Evolutionary conservation across 2,888 invertebrate genomes (phyloP).

Genomic region (Phragmatobia fuliginosa): DNA sequence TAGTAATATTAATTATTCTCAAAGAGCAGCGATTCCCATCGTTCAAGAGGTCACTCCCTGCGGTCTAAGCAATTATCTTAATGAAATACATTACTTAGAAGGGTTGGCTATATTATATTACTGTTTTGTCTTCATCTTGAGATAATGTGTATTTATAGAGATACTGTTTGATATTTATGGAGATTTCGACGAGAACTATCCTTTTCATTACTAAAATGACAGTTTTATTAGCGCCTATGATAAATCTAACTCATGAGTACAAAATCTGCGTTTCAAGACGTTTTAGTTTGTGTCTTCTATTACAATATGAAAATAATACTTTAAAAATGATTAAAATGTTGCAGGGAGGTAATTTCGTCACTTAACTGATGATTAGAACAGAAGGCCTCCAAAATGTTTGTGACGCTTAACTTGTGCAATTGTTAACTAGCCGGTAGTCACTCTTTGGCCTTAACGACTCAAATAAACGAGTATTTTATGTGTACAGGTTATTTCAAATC

Average conservation of each 20-base stretch:
- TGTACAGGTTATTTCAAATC: no score
- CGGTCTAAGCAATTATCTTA: conserved; percentile 59
- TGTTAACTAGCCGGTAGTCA: no score
- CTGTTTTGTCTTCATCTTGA: conserved; percentile 64
- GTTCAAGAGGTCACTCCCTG: conserved; percentile 42
- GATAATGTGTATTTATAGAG: conserved; percentile 66
- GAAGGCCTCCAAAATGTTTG: no score
- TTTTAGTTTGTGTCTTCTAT: not conserved
- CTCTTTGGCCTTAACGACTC: no score
- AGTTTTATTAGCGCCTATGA: not conserved
- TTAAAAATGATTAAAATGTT: not conserved
- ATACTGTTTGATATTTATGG: conserved; percentile 40
- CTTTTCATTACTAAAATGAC: not conserved
- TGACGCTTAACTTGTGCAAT: no score
- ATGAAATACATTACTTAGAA: conserved; percentile 66
- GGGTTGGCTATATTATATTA: conserved; percentile 60
- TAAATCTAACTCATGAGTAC: not conserved
- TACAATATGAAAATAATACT: not conserved
- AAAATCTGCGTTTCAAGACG: not conserved
- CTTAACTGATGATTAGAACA: no score
- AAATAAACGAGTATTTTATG: no score
- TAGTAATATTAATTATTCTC: conserved; percentile 45
- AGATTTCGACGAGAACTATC: conserved; percentile 23
- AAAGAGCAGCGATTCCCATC: conserved; percentile 30
- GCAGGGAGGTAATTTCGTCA: no score